A percentile compares a stretch with the other conserved stretches of the same genome.
Evolutionary conservation across 2,888 invertebrate genomes (phyloP).

Genomic region (Marasmarcha lunaedactyla): DNA sequence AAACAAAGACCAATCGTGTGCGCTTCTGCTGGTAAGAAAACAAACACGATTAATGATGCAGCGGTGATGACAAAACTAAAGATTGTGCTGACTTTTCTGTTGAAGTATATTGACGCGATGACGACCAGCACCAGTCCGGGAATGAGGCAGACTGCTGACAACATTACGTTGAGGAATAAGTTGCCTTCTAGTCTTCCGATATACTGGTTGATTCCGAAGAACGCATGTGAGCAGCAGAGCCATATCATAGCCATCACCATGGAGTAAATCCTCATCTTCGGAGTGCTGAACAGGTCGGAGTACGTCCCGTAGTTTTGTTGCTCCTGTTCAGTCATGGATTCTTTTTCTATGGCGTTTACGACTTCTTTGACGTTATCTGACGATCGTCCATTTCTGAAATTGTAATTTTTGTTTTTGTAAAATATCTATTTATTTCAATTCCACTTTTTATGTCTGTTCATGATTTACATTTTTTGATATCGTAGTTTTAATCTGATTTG

Average conservation of each 20-base stretch:
- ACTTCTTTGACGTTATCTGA: constrained; percentile 33
- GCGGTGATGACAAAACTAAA: constrained; percentile 36
- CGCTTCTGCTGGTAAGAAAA: constrained; percentile 35
- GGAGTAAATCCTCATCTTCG: constrained; percentile 76
- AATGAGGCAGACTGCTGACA: constrained; percentile 66
- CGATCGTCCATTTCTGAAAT: constrained; percentile 51
- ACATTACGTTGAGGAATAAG: constrained; percentile 82
- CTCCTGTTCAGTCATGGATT: constrained; percentile 18
- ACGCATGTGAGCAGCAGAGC: constrained; percentile 84
- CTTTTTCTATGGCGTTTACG: constrained; percentile 41
- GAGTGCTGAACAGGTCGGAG: constrained; percentile 75
- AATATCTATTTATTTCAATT: not conserved
- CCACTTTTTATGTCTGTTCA: constrained; percentile 1
- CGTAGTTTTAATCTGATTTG: no score
- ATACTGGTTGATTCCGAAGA: constrained; percentile 86
- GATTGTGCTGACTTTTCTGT: constrained; percentile 36
- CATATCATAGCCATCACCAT: constrained; percentile 78
- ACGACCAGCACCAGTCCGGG: constrained; percentile 40
- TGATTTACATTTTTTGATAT: not conserved
- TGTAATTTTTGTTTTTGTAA: constrained; percentile 1
- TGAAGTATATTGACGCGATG: constrained; percentile 35
- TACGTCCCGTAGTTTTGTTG: constrained; percentile 39
- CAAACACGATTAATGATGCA: constrained; percentile 37
- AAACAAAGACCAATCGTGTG: constrained; percentile 71
- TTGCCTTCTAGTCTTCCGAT: constrained; percentile 81